These are phyloP conservation scores for Leptodactylus fuscus DNA, from an alignment of 2,113 vertebrate genomes.

Conservation along the genomic window DNA sequence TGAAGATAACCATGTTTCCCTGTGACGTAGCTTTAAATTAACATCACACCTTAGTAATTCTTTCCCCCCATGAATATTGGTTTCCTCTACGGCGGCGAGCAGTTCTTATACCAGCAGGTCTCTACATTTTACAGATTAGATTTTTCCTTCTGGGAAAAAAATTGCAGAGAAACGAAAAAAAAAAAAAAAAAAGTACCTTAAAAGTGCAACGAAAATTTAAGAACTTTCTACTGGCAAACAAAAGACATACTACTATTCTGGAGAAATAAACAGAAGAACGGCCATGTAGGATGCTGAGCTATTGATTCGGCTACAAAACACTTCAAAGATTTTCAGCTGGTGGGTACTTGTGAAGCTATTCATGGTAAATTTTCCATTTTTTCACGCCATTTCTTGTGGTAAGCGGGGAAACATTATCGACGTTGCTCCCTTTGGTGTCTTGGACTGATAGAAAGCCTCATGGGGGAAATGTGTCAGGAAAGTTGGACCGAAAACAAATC, in stretches of 20 bases:
- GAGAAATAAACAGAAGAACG: slow-evolving; percentile 12
- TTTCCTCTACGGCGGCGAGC: not conserved
- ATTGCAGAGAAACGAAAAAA: not conserved
- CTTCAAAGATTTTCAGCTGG: slow-evolving; percentile 35
- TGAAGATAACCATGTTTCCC: not conserved
- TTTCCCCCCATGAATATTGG: not conserved
- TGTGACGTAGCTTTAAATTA: not conserved
- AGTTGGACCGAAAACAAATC: not conserved
- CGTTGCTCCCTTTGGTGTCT: not conserved
- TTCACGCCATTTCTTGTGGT: not conserved
- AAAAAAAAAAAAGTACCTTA: slow-evolving; percentile 21
- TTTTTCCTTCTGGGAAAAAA: slow-evolving; percentile 22
- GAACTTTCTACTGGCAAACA: slow-evolving; percentile 38
- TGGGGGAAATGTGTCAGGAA: not conserved
- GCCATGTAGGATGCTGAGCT: slow-evolving; percentile 8
- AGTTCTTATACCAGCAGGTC: slow-evolving; percentile 39
- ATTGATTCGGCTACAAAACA: slow-evolving; percentile 30
- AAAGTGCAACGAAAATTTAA: slow-evolving; percentile 31
- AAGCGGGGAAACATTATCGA: not conserved
- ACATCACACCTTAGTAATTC: not conserved
- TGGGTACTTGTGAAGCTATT: slow-evolving; percentile 29
- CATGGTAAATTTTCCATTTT: slow-evolving; percentile 19
- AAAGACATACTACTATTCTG: slow-evolving; percentile 17
- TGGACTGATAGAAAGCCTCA: not conserved
- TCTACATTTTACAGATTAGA: slow-evolving; percentile 43